Evolutionary conservation across 2,113 vertebrate genomes (phyloP), one percentile per base, ranked within the genome.

Genomic region (Athene cunicularia): DNA sequence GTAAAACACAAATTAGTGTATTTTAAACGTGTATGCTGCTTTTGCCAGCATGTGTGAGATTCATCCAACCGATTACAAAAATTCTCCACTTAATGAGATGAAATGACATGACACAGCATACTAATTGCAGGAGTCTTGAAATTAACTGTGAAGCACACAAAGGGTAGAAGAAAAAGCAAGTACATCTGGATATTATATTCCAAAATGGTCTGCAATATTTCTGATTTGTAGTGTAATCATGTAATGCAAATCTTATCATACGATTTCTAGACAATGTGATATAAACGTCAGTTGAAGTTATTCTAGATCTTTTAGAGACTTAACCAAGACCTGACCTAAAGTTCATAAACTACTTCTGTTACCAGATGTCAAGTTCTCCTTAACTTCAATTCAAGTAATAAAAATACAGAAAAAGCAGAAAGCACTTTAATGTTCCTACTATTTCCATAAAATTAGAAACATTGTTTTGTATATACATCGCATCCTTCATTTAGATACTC

Each of bases 361-460:
- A 87, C 15, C 32, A 88, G n/a, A 76, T 16, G 6, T 39, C 11
- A 63, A 87, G 89, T 66, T 80, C 58, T 85, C 55, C 32, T 50
- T 67, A 84, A 77, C 6, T 71, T 86, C 19, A 83, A 59, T 6
- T 19, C 11, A 90, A 76, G 50, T 37, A 86, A 90, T 86, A 73
- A 83, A 88, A 86, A 88, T 11, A 52, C 23, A 67, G 20, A 66
- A 83, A 90, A 88, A 50, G 9, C 32, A 90, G 70, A 85, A 80
- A 79, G 27, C 27, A 59, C 62, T 72, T 52, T 43, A 56, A 47
- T 27, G 12, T 58, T 90, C 13, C 79, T 80, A 52, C 39, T 11
- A 52, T 62, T 76, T 76, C 91, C 82, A 39, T 68, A 41, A 88
- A 92, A 94, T 33, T 41, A 83, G 88, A 88, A 85, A 64, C 30